phyloP scores from a whole-genome alignment of 2,888 invertebrate genomes.

The Diplolepis rosae region DNA sequence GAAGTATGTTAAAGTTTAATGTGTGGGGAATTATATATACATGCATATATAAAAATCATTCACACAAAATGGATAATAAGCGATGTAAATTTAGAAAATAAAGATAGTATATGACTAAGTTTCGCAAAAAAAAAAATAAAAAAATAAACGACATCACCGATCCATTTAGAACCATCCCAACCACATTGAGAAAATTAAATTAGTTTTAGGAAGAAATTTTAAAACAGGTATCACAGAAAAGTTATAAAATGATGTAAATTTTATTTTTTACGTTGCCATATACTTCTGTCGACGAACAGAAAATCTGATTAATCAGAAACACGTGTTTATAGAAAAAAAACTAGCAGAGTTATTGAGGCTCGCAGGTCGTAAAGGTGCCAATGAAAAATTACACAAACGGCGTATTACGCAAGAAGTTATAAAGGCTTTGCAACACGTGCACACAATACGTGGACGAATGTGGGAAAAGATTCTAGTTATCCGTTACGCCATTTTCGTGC shows the following conservation, averaged over 20 bases:
- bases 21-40: constrained; percentile 47
- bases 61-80: constrained; percentile 36
- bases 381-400: constrained; percentile 22
- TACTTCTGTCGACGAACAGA: background rate
- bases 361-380: background rate
- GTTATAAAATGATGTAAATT: too few species aligned
- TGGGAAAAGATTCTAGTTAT: constrained; percentile 23
- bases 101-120: constrained; percentile 41
- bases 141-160: constrained; percentile 12
- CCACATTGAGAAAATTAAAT: too few species aligned
- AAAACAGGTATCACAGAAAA: too few species aligned
- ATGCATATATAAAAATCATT: constrained; percentile 23
- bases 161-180: background rate
- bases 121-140: constrained; percentile 14
- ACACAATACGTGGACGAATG: constrained; percentile 20
- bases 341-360: background rate
- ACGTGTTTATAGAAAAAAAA: background rate
- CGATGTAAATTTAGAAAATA: constrained; percentile 57
- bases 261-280: too few species aligned
- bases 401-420: constrained; percentile 13
- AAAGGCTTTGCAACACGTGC: constrained; percentile 22
- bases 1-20: constrained; percentile 50
- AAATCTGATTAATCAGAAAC: background rate
- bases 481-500: constrained; percentile 29
- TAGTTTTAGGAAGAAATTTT: too few species aligned